phyloP scores from a whole-genome alignment of 2,797 vertebrate genomes.

The Acipenser oxyrinchus region DNA sequence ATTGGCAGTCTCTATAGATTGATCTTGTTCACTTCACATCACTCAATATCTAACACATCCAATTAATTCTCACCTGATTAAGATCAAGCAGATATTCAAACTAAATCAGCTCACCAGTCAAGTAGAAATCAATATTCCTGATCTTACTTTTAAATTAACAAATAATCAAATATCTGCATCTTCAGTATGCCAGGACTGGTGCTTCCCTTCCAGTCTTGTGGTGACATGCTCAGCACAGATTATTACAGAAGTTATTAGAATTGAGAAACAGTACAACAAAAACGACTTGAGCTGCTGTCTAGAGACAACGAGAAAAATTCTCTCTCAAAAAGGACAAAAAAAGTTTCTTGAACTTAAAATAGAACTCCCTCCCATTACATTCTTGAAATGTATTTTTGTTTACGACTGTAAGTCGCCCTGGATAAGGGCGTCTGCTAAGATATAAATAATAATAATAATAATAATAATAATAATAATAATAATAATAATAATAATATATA shows the following conservation, averaged over 20 bases:
- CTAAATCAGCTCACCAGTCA: conserved; percentile 81
- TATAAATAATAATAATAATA: too few relatives aligned
- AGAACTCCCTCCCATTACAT: too few relatives aligned
- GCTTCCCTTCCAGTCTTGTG: conserved; percentile 49
- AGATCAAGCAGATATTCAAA: conserved; percentile 78
- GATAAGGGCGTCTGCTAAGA: too few relatives aligned
- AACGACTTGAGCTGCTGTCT: conserved; percentile 34
- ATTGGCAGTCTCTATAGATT: conserved; percentile 66
- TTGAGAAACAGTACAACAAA: conserved; percentile 53
- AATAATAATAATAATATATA: too few relatives aligned
- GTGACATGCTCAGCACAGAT: conserved; percentile 56
- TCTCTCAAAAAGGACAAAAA: too few relatives aligned
- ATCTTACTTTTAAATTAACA: conserved; percentile 96
- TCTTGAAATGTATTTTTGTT: too few relatives aligned
- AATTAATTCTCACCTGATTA: conserved; percentile 87
- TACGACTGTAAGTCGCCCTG: too few relatives aligned
- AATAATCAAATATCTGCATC: conserved; percentile 55
- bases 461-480: too few relatives aligned
- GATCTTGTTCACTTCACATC: conserved; percentile 73
- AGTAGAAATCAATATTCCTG: conserved; percentile 82
- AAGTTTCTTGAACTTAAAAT: too few relatives aligned
- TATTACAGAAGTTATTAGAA: conserved; percentile 72
- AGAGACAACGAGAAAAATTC: conserved; percentile 33
- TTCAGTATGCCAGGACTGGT: conserved; percentile 50
- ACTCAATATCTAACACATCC: conserved; percentile 79